A percentile compares a stretch with the other conserved stretches of the same genome.
phyloP scores from a whole-genome alignment of 2,888 invertebrate genomes.

The Platynereis dumerilii region DNA sequence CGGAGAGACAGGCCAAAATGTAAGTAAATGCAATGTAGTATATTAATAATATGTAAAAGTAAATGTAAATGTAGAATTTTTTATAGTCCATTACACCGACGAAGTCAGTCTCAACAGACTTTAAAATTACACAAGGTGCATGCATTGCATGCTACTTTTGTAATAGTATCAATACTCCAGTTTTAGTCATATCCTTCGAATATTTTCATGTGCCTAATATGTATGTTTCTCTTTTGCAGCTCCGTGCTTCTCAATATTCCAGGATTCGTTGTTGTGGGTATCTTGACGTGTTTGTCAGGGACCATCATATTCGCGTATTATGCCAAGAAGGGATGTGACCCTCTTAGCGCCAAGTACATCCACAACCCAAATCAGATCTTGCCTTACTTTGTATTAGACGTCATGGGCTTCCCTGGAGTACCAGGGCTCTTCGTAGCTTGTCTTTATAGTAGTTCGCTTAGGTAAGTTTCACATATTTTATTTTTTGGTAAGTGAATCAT shows the following conservation, averaged over 20 bases:
- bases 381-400: constrained; percentile 29
- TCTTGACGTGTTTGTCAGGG: constrained; percentile 16
- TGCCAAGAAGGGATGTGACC: constrained; percentile 29
- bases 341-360: constrained; percentile 11
- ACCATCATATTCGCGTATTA: constrained; percentile 24
- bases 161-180: too few relatives aligned
- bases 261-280: constrained; percentile 13
- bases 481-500: not conserved
- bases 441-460: constrained; percentile 24
- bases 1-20: constrained; percentile 19
- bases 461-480: constrained; percentile 6
- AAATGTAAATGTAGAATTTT: too few relatives aligned
- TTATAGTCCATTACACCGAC: too few relatives aligned
- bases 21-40: constrained; percentile 11
- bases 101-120: too few relatives aligned
- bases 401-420: constrained; percentile 21
- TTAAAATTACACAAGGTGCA: not conserved
- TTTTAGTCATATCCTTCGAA: too few relatives aligned
- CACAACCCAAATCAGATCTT: constrained; percentile 28
- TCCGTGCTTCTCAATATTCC: constrained; percentile 22
- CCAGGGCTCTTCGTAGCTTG: constrained; percentile 26
- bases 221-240: constrained; percentile 5
- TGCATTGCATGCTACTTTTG: too few relatives aligned
- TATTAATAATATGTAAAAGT: not conserved
- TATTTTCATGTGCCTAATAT: too few relatives aligned